Evolutionary conservation across 2,797 vertebrate species (phyloP), one percentile per base, ranked within the genome.

Genomic region (Buphagus erythrorhynchus): DNA sequence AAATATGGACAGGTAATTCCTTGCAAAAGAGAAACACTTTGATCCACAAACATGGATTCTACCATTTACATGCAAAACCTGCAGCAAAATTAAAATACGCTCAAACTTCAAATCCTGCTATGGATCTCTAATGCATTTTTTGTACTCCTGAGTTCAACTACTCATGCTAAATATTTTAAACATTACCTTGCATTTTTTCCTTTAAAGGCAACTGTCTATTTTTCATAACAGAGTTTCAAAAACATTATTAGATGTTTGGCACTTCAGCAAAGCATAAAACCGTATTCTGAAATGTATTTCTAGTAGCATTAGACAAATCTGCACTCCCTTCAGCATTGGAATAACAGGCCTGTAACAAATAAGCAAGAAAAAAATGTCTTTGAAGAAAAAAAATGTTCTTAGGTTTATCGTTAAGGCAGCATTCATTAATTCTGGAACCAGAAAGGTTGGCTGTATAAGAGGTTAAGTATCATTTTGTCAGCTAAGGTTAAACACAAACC

Each of bases 381-480:
- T 57, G 57, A 75, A 86, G 78, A 80, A 95, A 94, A 93, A 94
- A 78, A 95, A 88, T 42, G 76, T 55, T 97, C 82, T 91, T 95
- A 86, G 84, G 28, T 86, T 96, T 89, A 90, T 82, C 63, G 35
- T 96, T 97, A 95, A 90, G 83, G 54, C 57, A 85, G 94, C 73
- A 91, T 92, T 92, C 93, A 97, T 87, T 95, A 97, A 98, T 97
- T 98, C 87, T 95, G 86, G 54, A 93, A 95, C 79, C 79, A 85
- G 73, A 97, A 96, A 97, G 91, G 97, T 78, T 85, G 95, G 92
- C 93, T 96, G 82, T 93, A 68, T 94, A 96, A 97, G 88, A 97
- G 97, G 98, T 98, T 98, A 98, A 98, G 97, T 93, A 97, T 97
- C 96, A 97, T 98, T 98, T 97, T 98, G 97, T 98, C 97, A 97